phyloP scores from a whole-genome alignment of 1,140 invertebrate genomes.

The Ostrea denselamellosa region DNA sequence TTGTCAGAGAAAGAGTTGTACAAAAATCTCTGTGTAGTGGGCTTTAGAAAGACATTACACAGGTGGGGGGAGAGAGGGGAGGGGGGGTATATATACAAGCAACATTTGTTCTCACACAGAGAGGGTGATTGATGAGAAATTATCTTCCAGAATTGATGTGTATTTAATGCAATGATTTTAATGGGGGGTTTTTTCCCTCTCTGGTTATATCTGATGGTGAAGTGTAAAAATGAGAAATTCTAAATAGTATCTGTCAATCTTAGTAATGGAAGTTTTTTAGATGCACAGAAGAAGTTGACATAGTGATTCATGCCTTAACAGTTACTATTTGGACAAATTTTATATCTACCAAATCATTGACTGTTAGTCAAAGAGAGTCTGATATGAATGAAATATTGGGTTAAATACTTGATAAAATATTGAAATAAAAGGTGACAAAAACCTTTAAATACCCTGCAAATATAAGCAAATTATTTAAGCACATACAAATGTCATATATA shows the following conservation, averaged over 20 bases:
- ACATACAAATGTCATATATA: neutral
- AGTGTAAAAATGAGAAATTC: neutral
- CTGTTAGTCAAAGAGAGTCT: neutral
- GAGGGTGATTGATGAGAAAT: neutral
- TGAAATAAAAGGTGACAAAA: constrained; percentile 21
- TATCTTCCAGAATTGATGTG: neutral
- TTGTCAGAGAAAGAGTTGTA: neutral
- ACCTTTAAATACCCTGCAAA: neutral
- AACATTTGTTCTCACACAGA: neutral
- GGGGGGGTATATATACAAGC: neutral
- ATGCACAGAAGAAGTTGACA: neutral
- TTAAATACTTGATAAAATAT: constrained; percentile 37
- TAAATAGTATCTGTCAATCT: neutral
- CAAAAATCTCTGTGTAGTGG: too few relatives aligned
- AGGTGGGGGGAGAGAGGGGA: neutral
- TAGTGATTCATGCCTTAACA: neutral
- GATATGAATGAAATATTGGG: constrained; percentile 24
- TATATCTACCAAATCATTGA: neutral
- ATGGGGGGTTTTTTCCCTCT: neutral
- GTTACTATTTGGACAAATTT: constrained; percentile 8
- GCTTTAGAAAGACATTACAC: neutral
- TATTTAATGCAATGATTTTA: neutral
- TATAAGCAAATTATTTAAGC: constrained; percentile 4
- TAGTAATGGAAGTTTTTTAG: neutral
- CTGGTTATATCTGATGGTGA: neutral